A percentile compares a stretch with the other conserved stretches of the same genome.
Evolutionary conservation across 2,797 vertebrate species (phyloP).

Genomic region (Esox lucius): DNA sequence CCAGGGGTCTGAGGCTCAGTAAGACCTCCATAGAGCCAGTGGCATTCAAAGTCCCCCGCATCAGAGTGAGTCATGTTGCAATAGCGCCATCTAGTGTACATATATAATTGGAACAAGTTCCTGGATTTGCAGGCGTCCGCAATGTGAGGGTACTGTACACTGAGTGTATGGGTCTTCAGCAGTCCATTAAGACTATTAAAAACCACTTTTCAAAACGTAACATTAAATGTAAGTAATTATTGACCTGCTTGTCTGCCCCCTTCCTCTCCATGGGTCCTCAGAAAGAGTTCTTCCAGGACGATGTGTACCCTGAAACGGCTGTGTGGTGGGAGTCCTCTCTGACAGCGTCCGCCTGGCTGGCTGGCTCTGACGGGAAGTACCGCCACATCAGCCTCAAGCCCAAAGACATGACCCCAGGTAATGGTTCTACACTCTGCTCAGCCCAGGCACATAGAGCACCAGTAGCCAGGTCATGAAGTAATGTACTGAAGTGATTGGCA

Average conservation of each 20-base stretch:
- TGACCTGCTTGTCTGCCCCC: not conserved
- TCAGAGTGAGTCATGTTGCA: slow-evolving; percentile 79
- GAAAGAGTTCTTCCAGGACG: slow-evolving; percentile 99
- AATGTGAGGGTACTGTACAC: too few relatives aligned
- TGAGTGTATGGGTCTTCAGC: too few relatives aligned
- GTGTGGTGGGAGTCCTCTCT: slow-evolving; percentile 85
- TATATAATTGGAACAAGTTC: not conserved
- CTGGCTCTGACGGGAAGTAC: slow-evolving; percentile 76
- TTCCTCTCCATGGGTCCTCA: slow-evolving; percentile 48
- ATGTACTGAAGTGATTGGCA: not conserved
- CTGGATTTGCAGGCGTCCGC: too few relatives aligned
- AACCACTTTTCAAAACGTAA: too few relatives aligned
- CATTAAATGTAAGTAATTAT: too few relatives aligned
- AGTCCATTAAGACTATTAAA: too few relatives aligned
- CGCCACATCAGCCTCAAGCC: slow-evolving; percentile 80
- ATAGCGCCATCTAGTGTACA: slow-evolving; percentile 24
- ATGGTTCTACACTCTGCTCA: not conserved
- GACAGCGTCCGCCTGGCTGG: slow-evolving; percentile 79
- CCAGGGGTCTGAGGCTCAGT: slow-evolving; percentile 84
- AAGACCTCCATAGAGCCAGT: slow-evolving; percentile 85
- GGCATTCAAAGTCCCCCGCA: slow-evolving; percentile 87
- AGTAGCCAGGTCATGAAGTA: too few relatives aligned
- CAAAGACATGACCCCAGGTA: slow-evolving; percentile 87
- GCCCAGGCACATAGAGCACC: not conserved
- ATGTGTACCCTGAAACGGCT: slow-evolving; percentile 82